Evolutionary conservation across 2,113 vertebrate species (phyloP).

Genomic region (Grantiella picta): DNA sequence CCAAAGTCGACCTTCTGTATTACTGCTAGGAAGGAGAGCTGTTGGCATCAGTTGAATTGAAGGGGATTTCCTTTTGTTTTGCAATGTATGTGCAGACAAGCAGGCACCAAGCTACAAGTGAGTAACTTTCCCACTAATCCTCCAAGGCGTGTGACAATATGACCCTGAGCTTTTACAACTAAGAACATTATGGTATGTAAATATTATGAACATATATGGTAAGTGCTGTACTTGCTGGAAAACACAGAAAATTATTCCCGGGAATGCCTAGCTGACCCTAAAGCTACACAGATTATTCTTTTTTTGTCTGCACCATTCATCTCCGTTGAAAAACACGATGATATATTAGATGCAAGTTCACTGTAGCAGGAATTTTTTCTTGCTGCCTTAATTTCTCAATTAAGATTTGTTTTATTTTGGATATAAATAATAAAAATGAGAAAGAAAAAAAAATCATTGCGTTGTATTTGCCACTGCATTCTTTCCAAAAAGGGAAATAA

Average conservation of each 20-base stretch:
- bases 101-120: slow-evolving; percentile 63
- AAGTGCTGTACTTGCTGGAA: slow-evolving; percentile 47
- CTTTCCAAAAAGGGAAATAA: neutral
- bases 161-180: slow-evolving; percentile 55
- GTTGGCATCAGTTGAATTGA: slow-evolving; percentile 45
- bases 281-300: neutral
- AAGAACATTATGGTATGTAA: slow-evolving; percentile 53
- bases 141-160: slow-evolving; percentile 56
- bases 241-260: neutral
- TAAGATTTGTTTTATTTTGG: neutral
- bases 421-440: neutral
- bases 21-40: neutral
- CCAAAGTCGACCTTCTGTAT: neutral
- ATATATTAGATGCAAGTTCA: neutral
- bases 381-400: slow-evolving; percentile 5
- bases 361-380: neutral
- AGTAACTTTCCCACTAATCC: slow-evolving; percentile 63
- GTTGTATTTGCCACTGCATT: neutral
- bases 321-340: neutral
- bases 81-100: slow-evolving; percentile 59
- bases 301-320: neutral
- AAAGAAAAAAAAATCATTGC: neutral
- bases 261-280: slow-evolving; percentile 33
- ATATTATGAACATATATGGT: slow-evolving; percentile 65
- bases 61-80: slow-evolving; percentile 63